Conservation (phyloP, 2,888 invertebrate species). For the Microplitis deprimator region DNA sequence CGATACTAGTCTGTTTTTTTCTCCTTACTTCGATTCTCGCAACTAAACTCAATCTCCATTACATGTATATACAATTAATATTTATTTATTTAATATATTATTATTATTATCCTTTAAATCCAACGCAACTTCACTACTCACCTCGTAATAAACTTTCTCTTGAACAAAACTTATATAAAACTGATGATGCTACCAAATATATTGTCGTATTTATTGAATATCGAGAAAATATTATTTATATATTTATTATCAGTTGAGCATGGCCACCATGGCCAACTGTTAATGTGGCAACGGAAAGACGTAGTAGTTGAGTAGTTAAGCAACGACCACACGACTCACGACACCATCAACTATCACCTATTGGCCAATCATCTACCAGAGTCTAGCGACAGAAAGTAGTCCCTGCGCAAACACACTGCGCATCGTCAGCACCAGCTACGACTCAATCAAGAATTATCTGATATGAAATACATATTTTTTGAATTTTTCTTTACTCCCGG, state of each 20-base stretch:
- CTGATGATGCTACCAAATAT: background rate
- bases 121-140: constrained; percentile 19
- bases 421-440: no score
- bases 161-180: background rate
- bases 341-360: background rate
- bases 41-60: background rate
- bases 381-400: background rate
- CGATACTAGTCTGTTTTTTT: constrained; percentile 7
- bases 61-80: background rate
- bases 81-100: no score
- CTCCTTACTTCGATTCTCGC: background rate
- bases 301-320: background rate
- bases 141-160: constrained; percentile 9
- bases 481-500: no score
- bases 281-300: background rate
- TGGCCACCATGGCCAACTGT: background rate
- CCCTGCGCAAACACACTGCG: background rate
- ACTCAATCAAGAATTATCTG: no score
- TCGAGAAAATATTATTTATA: background rate
- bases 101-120: background rate
- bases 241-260: background rate
- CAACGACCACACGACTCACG: background rate
- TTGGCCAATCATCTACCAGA: background rate
- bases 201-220: no score
- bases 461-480: no score